Base-by-base conservation (phyloP, 1,140 invertebrate species). In the Bombus soroeensis region DNA sequence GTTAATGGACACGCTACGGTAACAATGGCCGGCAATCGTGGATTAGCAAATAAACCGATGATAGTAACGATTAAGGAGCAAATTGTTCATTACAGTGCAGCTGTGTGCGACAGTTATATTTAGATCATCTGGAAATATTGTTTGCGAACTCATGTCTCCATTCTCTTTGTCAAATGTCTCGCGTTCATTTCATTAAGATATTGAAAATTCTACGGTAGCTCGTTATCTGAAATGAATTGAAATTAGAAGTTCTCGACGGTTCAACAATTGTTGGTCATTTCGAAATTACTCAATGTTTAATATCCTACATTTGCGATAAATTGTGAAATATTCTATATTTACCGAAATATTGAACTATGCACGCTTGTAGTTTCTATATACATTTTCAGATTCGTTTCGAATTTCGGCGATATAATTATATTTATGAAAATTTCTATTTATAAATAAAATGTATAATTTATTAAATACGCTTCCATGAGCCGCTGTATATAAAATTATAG, bases 1-100 rank as follows among this genome's bases (percentile, higher is more conserved):
- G 18, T 43, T 62, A 71, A 71, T 62, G 66, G 32, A 15, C 47
- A 72, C 8, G 47, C 32, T 25, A 10, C n/a, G 28, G 47, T 59
- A 70, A 77, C 47, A 70, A 78, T 34, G 32, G 34, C 10, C 62
- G 1, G 25, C 8, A 81, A 41, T 18, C 34, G 43, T 43, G 68
- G 57, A 80, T 85, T 74, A 74, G 59, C 70, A 70, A 73, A 57
- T 32, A 66, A 64, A 66, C 68, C 34, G 71, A 74, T 66, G 71
- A 66, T 85, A 74, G 70, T 39, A 85, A 81, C 83, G 68, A 81
- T 85, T 81, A 85, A 81, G 77, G 57, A 80, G 47, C 77, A 74
- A 74, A 85, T 85, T 85, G 83, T 59, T 85, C 59, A 74, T 81
- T 81, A 73, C 39, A 72, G 47, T 28, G 43, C 57, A 86, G 64